Evolutionary conservation across 2,113 vertebrate species (phyloP), one percentile per base, ranked within the genome.

Genomic region (Promerops cafer): DNA sequence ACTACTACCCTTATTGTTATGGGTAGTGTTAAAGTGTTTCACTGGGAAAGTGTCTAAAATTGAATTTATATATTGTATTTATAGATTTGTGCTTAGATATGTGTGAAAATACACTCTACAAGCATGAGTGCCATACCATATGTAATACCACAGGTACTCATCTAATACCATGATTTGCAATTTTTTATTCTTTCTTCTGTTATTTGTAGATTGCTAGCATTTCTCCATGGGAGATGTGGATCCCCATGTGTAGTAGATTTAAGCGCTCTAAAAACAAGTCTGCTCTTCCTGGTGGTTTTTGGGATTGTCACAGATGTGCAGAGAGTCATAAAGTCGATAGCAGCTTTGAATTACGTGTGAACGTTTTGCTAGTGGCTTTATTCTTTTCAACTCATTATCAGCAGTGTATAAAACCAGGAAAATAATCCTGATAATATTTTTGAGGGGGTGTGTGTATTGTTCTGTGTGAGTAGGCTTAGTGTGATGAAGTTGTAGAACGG

Each of bases 381-480:
- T 61, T 49, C 3, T 45, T 84, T 75, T 31, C 17, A 19, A 28
- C 65, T 94, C 1, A 40, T 66, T 71, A 39, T 50, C 39, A 85
- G 16, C 28, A 70, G 20, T 10, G 42, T 49, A 74, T 24, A 33
- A 81, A 80, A 82, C 5, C 12, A 74, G n/a, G 52, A 30, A 47
- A 72, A 20, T 2, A 16, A 2, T 59, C 6, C 13, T 26, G 37
- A 24, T 47, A 24, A 26, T 40, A 13, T 47, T 28, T 81, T 21
- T 33, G 23, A 4, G 3, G 13, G 3, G 1, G 10, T 2, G 9
- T 24, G 19, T 11, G 8, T 26, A 5, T 2, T 60, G 16, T 27
- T 90, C 40, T 33, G 7, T 64, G 21, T 0, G 0, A 35, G n/a
- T 8, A 69, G 44, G 19, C 45, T 86, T 24, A 52, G 37, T 11